Evolutionary conservation across 2,113 vertebrate genomes (phyloP), one percentile per base, ranked within the genome.

Genomic region (Gnathonemus longibarbis): DNA sequence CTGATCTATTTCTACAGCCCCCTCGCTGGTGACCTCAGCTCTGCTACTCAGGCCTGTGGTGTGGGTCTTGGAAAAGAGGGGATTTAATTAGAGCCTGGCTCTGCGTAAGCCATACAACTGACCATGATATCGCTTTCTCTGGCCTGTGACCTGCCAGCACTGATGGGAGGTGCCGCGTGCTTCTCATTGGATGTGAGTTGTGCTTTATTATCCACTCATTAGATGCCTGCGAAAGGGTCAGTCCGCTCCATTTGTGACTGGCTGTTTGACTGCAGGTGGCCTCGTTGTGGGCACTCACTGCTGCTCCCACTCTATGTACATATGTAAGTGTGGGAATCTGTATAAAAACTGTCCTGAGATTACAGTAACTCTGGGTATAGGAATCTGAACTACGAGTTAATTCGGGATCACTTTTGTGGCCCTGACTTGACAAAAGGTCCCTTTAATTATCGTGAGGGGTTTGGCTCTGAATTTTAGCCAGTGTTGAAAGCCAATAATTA

Each of bases 1-100:
- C 6, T 58, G 45, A 84, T 87, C 94, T 95, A 95, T 95, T 95
- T 94, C 94, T 96, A 94, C 94, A 95, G 17, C 92, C 91, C 90
- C 84, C 84, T 88, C 2, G 58, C 8, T 62, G 85, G 70, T 92
- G 93, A 93, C 93, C 91, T 93, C 86, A 89, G 93, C 90, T 89
- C 93, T 93, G 93, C 91, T 13, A 92, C 17, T 66, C 15, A 66
- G 13, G 13, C 56, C 56, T 27, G 13, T 45, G 13, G 89, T 21
- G 52, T 35, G 35, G 74, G 45, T 66, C 17, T 84, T 42, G 56
- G 89, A 85, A 48, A 45, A 84, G 53, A 10, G 39, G 31, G 53
- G 31, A 42, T 90, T 50, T 90, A 90, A 86, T 89, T 89, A 86
- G 45, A 62, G 21, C 89, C 56, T 48, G n/a, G 21, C 39, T 49